These are phyloP conservation scores for Lochmaea capreae DNA, from an alignment of 2,888 invertebrate genomes.

Conservation along the genomic window DNA sequence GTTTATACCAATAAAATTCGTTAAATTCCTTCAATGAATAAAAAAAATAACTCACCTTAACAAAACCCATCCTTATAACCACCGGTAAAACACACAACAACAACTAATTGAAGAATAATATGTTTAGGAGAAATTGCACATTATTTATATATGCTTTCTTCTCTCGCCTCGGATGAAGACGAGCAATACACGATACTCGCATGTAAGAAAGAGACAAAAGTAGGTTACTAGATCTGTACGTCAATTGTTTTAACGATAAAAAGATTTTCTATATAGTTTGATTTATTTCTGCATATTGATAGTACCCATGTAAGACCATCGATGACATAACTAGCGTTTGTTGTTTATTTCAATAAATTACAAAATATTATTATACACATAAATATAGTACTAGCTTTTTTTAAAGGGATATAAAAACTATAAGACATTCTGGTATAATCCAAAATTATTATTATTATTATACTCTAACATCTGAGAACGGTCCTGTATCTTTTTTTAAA, in stretches of 20 bases:
- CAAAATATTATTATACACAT: neutral
- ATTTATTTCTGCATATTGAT: slow-evolving; percentile 26
- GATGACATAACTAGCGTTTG: neutral
- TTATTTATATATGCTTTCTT: slow-evolving; percentile 63
- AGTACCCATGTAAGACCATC: slow-evolving; percentile 7
- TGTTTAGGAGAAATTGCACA: slow-evolving; percentile 58
- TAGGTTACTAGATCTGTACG: slow-evolving; percentile 54
- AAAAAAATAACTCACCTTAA: slow-evolving; percentile 43
- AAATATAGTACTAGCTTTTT: neutral
- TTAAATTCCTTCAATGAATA: no score
- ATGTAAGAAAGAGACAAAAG: slow-evolving; percentile 56
- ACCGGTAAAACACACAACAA: slow-evolving; percentile 46
- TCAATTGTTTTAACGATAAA: slow-evolving; percentile 25
- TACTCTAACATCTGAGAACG: no score
- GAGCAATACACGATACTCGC: slow-evolving; percentile 38
- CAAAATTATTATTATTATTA: no score
- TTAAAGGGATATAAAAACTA: neutral
- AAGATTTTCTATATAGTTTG: slow-evolving; percentile 25
- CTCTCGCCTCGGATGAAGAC: slow-evolving; percentile 50
- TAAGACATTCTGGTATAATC: no score
- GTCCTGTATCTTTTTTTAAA: no score
- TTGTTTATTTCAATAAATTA: neutral
- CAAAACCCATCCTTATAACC: slow-evolving; percentile 42
- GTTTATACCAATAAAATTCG: no score
- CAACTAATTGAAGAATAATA: slow-evolving; percentile 52